Base-by-base conservation (phyloP, 2,888 invertebrate genomes). In the Epirrita christyi region DNA sequence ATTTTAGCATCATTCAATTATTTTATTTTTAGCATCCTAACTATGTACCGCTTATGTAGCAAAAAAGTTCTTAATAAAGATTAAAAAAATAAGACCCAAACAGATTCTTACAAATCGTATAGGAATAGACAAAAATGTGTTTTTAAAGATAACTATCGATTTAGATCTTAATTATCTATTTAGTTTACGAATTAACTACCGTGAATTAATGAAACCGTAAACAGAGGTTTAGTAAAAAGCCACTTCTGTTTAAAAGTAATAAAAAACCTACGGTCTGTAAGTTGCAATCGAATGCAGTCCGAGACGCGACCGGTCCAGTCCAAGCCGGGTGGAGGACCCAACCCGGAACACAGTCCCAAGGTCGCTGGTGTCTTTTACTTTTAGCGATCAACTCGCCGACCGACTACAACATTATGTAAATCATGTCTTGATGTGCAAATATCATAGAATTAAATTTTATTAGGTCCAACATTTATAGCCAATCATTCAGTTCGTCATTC, bases 291-390 rank as follows among this genome's bases (percentile, higher is more conserved):
- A 59, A 55, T 52, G 59, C 55, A 59, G 51, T 45, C n/a, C 8
- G 52, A 36, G 54, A 43, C 66, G 70, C 77, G 80, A 83, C 83
- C 85, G 86, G 85, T 82, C 77, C 44, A 43, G 38, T 37, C 50
- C 41, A 42, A 32, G 28, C 14, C 48, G 72, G 67, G 73, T 71
- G 74, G 80, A 74, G 79, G 75, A 78, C 71, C 76, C 77, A 80
- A 90, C 88, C 88, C 89, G 90, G 89, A 90, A 89, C 83, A 76
- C 70, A 69, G 76, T 72, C 68, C 73, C 89, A 90, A 90, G 91
- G 91, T 83, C 86, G 76, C 75, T 67, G 62, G 80, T 84, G 83
- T 86, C 79, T 84, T 71, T 86, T 83, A 83, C 82, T 84, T 83
- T 79, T 81, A 83, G 73, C 68, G 65, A 74, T 68, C 72, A 73